A percentile compares a stretch with the other conserved stretches of the same genome.
Conservation (phyloP, 2,113 vertebrate species). For the Cavia porcellus region DNA sequence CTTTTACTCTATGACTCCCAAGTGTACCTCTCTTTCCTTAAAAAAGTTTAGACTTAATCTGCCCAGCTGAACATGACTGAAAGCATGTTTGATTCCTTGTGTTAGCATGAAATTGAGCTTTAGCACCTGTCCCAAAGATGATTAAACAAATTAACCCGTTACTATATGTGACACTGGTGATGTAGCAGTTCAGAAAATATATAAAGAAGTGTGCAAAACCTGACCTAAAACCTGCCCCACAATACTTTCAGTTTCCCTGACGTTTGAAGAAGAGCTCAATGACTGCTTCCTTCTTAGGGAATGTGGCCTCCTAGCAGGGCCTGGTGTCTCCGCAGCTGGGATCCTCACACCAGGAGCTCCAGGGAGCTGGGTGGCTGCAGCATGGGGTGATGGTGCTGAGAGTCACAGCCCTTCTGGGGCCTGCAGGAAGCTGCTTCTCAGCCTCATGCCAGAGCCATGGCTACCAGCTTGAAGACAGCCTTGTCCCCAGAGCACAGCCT, state of each 20-base stretch:
- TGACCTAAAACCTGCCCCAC: rapidly evolving
- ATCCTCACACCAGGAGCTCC: background rate
- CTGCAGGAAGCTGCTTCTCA: background rate
- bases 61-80: background rate
- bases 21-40: conserved; percentile 3
- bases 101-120: conserved; percentile 3
- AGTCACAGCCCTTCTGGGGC: too few species aligned
- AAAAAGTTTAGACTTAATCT: background rate
- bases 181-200: background rate
- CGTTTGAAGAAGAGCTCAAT: background rate
- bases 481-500: background rate
- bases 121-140: background rate
- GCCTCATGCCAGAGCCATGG: background rate
- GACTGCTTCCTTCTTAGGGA: background rate
- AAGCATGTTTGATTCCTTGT: background rate
- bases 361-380: rapidly evolving
- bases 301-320: rapidly evolving
- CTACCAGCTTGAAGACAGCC: too few species aligned
- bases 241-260: background rate
- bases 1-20: conserved; percentile 50
- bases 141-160: background rate
- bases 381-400: rapidly evolving
- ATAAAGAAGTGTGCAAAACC: background rate
- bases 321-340: background rate
- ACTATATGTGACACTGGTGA: background rate